Percentiles rank a stretch among this genome's conserved stretches.
Evolutionary conservation across 2,113 vertebrate species (phyloP).

Genomic region (Oreochromis aureus): DNA sequence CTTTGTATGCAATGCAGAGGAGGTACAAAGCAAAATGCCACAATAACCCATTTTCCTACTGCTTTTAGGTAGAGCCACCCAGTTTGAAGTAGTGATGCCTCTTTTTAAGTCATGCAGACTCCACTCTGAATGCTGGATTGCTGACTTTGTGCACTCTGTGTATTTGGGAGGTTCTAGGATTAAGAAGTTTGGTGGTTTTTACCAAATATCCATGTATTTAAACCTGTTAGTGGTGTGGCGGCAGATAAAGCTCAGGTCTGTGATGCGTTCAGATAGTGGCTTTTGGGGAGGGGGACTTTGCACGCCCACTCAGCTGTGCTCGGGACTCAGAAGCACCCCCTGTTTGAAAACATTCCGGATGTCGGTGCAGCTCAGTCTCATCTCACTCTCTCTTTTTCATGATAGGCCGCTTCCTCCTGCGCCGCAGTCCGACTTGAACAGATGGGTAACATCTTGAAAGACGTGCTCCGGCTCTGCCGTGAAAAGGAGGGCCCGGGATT

Average conservation of each 20-base stretch:
- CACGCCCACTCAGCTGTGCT: slow-evolving; percentile 23
- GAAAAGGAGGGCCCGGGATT: neutral
- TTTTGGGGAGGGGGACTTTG: neutral
- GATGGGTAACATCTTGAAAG: neutral
- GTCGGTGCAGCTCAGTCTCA: slow-evolving; percentile 28
- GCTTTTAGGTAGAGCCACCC: neutral
- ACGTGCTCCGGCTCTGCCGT: neutral
- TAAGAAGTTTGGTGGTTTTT: neutral
- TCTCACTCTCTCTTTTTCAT: slow-evolving; percentile 17
- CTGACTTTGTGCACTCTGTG: neutral
- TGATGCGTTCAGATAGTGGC: neutral
- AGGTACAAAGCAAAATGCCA: neutral
- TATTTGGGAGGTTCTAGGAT: neutral
- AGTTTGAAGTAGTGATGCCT: neutral
- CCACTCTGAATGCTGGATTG: neutral
- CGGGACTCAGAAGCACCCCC: slow-evolving; percentile 31
- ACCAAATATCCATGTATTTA: neutral
- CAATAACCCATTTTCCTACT: neutral
- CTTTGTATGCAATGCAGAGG: neutral
- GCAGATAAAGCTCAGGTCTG: neutral
- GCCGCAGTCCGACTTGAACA: neutral
- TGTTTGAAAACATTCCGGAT: slow-evolving; percentile 53
- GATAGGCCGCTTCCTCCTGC: neutral
- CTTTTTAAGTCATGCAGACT: neutral
- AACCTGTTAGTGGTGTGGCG: neutral